Evolutionary conservation across 1,140 invertebrate species (phyloP), one percentile per base, ranked within the genome.

Genomic region (Araneus ventricosus): DNA sequence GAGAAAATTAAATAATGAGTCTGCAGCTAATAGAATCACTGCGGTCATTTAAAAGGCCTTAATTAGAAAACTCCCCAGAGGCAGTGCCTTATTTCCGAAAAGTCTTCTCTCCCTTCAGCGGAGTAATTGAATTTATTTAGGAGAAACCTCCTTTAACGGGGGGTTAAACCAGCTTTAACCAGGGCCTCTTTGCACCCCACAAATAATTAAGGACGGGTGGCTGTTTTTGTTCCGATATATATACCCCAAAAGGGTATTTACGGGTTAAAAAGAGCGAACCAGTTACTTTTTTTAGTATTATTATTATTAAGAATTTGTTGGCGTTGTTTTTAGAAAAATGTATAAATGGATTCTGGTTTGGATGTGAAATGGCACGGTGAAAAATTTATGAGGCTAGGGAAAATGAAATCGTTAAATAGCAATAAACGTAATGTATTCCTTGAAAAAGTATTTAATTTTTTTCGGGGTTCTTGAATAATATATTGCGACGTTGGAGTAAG

Each of bases 21-120:
- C 17, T n/a, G 89, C 75, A 90, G 89, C 89, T 90, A 90, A 90
- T 90, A 90, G 89, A 90, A 90, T 90, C 89, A 82, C 52, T 90
- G 89, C 89, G 89, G 89, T 90, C 89, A 90, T 90, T 90, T 90
- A 90, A 90, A 90, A 90, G 89, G 89, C 89, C 89, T 90, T 90
- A 90, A 90, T 90, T 90, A 90, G 88, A 37, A 34, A 84, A 30
- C n/a, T 37, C 52, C 45, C 79, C 17, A 20, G 41, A 39, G 89
- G 59, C 20, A 41, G 57, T 89, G 8, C 88, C 61, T 89, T 89
- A 89, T 89, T 89, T 89, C 61, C 63, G 70, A 79, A 89, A 89
- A 57, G 61, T 79, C 41, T 63, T 41, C 88, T 88, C 37, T 52
- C 45, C 17, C 67, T 39, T 52, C 14, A 63, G 52, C 30, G 52